Evolutionary conservation across 2,888 invertebrate species (phyloP).

Genomic region (Mystacides longicornis): DNA sequence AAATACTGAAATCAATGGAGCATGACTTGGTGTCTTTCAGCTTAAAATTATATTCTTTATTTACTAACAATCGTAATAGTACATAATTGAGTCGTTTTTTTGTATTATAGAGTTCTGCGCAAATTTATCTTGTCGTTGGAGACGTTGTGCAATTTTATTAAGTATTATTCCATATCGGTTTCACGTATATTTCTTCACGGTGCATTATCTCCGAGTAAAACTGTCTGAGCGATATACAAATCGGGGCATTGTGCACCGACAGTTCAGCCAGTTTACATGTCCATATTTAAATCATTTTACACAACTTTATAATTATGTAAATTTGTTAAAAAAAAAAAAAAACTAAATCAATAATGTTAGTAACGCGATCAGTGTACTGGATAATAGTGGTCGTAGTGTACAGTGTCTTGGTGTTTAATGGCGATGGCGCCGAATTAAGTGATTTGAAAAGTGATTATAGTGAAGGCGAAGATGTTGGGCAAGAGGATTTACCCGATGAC

Average conservation of each 20-base stretch:
- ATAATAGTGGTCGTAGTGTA: background rate
- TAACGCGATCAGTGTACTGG: background rate
- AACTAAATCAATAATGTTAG: background rate
- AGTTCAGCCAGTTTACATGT: slow-evolving; percentile 18
- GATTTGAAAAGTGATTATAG: background rate
- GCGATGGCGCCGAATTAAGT: background rate
- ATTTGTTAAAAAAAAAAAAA: background rate
- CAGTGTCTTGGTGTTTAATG: background rate
- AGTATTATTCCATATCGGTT: slow-evolving; percentile 16
- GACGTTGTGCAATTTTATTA: slow-evolving; percentile 23
- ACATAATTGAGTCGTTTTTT: no score
- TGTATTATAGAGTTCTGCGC: background rate
- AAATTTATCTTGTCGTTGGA: no score
- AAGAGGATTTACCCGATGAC: slow-evolving; percentile 4
- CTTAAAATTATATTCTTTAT: slow-evolving; percentile 21
- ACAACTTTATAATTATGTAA: background rate
- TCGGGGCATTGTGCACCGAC: slow-evolving; percentile 17
- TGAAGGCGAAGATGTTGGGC: background rate
- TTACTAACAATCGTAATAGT: slow-evolving; percentile 1
- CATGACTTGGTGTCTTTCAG: slow-evolving; percentile 20
- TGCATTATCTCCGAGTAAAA: slow-evolving; percentile 24
- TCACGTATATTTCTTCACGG: slow-evolving; percentile 25
- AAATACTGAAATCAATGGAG: slow-evolving; percentile 18
- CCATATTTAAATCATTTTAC: background rate
- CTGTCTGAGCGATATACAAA: slow-evolving; percentile 20